Evolutionary conservation across 2,797 vertebrate genomes (phyloP), one percentile per base, ranked within the genome.

Genomic region (Columba guinea): DNA sequence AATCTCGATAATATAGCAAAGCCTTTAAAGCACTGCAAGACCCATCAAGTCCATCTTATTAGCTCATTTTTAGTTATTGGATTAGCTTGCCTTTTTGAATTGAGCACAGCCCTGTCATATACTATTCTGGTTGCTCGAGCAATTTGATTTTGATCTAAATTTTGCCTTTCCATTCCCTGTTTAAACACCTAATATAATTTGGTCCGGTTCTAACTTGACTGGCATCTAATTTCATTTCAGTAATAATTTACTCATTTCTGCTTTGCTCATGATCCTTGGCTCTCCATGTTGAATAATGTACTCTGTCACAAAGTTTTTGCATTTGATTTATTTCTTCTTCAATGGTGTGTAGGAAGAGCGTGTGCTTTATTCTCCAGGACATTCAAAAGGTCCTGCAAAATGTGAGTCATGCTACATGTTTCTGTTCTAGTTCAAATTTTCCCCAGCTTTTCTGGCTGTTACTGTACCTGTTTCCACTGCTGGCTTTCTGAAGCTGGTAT

Each of bases 121-220:
- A 7, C 65, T 81, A 26, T 84, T 94, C 76, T 89, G 34, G 41
- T 77, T 91, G 69, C 53, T 68, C 71, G 64, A 88, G 20, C 49
- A 93, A 71, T 86, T 83, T 91, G 63, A 44, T 90, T 94, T 95
- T 93, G 46, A 78, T 90, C 82, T 94, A 5, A 85, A 55, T 93
- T 83, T 94, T 91, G 81, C 46, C 17, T 24, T 80, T 91, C 35
- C 17, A n/a, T 58, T 94, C 53, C 60, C 23, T 64, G 32, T 76
- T 85, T 60, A 83, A 94, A 77, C 0, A 9, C 23, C 53, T 89
- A 60, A 81, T 1, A 2, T 55, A 70, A 81, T 94, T 86, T 78
- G 26, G 37, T 91, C 23, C 0, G 1, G 46, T 65, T 88, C 58
- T 81, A 74, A 90, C 82, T 95, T 80, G 79, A 86, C 59, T 89